phyloP scores from a whole-genome alignment of 2,888 invertebrate genomes.

The Ophion obscuratus region DNA sequence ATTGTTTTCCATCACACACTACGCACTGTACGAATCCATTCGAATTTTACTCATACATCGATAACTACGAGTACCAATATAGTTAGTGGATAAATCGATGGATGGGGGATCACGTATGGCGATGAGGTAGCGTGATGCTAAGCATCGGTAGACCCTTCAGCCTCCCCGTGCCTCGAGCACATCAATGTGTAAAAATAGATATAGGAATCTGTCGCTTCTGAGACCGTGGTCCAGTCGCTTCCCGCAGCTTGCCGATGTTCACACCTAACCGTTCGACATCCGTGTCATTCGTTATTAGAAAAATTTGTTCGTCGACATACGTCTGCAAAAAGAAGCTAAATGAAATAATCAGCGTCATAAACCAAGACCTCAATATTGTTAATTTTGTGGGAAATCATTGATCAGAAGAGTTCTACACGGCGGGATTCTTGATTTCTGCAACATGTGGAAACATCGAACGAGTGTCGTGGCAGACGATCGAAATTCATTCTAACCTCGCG shows the following conservation, averaged over 20 bases:
- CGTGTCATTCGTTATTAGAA: conserved; percentile 10
- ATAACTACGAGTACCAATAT: background rate
- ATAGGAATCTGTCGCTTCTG: conserved; percentile 53
- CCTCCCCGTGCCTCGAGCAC: conserved; percentile 40
- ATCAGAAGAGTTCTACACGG: background rate
- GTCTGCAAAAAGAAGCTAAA: background rate
- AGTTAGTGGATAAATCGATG: conserved; percentile 38
- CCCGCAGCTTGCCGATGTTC: conserved; percentile 56
- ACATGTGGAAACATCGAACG: background rate
- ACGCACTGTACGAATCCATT: background rate
- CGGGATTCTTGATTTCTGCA: background rate
- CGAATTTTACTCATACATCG: background rate
- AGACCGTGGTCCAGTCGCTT: conserved; percentile 59
- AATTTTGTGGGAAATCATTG: conserved; percentile 2
- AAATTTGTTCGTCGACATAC: background rate
- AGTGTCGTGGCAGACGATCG: background rate
- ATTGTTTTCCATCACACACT: background rate
- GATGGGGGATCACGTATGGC: conserved; percentile 13
- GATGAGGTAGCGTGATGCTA: conserved; percentile 12
- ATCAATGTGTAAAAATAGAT: conserved; percentile 64
- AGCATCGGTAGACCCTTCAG: conserved; percentile 52
- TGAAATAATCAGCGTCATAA: background rate
- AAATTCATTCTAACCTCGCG: background rate
- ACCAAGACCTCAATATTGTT: background rate
- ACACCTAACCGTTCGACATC: conserved; percentile 28